These are phyloP conservation scores for human DNA, from an alignment of 2,113 vertebrate genomes.

Conservation along the genomic window GRCh38 chr2:33268001-33268500, in stretches of 20 bases:
- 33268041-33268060: not conserved
- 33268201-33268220: not conserved
- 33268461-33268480: conserved; percentile 46
- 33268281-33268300: not conserved
- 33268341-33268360: conserved; percentile 24
- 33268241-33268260: not conserved
- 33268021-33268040: not conserved
- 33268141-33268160: not conserved
- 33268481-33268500: conserved; percentile 48
- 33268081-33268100: not conserved
- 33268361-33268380: conserved; percentile 34
- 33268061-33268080: not conserved
- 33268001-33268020: conserved; percentile 24
- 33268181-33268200: conserved; percentile 31
- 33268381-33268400: conserved; percentile 47
- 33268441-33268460: not conserved
- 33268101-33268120: not conserved
- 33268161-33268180: not conserved
- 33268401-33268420: not conserved
- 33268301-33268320: not conserved
- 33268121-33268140: not conserved
- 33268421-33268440: conserved; percentile 20
- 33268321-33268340: not conserved
- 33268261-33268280: not conserved
- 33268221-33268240: not conserved